A percentile compares a stretch with the other conserved stretches of the same genome.
Evolutionary conservation across 2,888 invertebrate genomes (phyloP).

Genomic region (Yponomeuta evonymella): DNA sequence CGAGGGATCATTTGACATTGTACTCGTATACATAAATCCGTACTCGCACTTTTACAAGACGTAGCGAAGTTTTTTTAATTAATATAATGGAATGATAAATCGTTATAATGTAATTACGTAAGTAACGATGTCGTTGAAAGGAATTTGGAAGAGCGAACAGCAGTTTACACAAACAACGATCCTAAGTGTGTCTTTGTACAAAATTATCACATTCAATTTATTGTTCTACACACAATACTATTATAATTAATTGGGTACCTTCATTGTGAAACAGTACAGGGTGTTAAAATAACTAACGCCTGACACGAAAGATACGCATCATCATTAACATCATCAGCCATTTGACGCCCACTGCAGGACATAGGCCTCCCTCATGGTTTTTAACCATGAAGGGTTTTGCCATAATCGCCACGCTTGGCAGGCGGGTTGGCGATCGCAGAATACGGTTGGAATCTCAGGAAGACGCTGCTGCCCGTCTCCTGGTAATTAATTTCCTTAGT

Average conservation of each 20-base stretch:
- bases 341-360: too few species aligned
- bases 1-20: neutral
- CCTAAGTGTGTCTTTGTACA: conserved; percentile 10
- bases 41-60: conserved; percentile 21
- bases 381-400: too few species aligned
- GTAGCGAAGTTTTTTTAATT: conserved; percentile 43
- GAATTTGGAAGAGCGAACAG: conserved; percentile 30
- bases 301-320: too few species aligned
- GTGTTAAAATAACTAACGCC: too few species aligned
- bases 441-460: too few species aligned
- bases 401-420: too few species aligned
- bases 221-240: neutral
- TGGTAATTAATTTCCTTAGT: too few species aligned
- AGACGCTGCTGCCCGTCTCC: too few species aligned
- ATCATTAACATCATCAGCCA: too few species aligned
- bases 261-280: too few species aligned
- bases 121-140: conserved; percentile 37
- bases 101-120: conserved; percentile 49
- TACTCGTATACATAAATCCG: neutral
- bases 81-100: conserved; percentile 50
- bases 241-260: neutral
- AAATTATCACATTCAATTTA: conserved; percentile 4
- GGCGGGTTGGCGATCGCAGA: too few species aligned
- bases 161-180: conserved; percentile 25
- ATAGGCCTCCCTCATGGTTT: too few species aligned